Evolutionary conservation across 2,888 invertebrate genomes (phyloP).

Genomic region (Punctoribates punctum): DNA sequence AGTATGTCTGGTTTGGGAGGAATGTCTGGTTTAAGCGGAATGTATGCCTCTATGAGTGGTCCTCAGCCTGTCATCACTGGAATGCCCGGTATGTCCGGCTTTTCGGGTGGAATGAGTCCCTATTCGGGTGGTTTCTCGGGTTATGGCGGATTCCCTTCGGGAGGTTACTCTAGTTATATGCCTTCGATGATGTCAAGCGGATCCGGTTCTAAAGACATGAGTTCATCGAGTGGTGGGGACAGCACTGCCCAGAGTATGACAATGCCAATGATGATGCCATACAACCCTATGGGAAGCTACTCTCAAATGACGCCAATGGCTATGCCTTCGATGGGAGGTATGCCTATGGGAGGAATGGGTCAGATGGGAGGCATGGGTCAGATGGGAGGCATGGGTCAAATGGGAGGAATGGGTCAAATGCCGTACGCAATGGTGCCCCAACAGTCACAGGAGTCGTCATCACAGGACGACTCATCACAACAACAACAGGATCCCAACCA

Average conservation of each 20-base stretch:
- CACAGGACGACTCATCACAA: background rate
- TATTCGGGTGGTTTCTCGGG: conserved; percentile 21
- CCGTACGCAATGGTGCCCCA: background rate
- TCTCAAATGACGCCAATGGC: conserved; percentile 16
- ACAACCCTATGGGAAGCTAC: conserved; percentile 33
- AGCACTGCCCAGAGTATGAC: background rate
- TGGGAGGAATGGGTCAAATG: conserved; percentile 17
- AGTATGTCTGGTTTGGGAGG: conserved; percentile 40
- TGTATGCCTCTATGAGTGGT: conserved; percentile 40
- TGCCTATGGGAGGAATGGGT: conserved; percentile 33
- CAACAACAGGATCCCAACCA: conserved; percentile 8
- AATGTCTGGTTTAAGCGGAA: conserved; percentile 38
- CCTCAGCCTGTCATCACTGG: conserved; percentile 15
- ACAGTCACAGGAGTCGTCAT: background rate
- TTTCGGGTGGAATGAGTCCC: background rate
- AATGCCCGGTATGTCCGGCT: background rate
- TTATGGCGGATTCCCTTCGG: conserved; percentile 14
- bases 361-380: background rate
- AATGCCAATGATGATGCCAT: conserved; percentile 42
- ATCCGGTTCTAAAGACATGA: background rate
- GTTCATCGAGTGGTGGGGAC: background rate
- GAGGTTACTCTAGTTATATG: conserved; percentile 26
- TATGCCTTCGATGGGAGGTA: background rate
- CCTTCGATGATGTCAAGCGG: background rate
- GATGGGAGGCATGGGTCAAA: background rate